Percentiles rank a stretch among this genome's conserved stretches.
Conservation (phyloP, 2,888 invertebrate species). For the Polydrusus tereticollis region DNA sequence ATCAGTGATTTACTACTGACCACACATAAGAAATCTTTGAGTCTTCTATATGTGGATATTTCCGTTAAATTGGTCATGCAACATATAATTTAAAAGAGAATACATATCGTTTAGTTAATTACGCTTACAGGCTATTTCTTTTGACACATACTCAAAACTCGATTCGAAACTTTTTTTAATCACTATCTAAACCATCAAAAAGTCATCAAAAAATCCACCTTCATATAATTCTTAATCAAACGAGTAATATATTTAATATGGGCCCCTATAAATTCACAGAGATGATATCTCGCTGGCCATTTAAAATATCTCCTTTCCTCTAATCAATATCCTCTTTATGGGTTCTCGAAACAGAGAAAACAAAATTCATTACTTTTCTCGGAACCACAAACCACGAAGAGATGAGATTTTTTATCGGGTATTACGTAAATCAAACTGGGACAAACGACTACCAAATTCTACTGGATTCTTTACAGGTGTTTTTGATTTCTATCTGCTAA, state of each 20-base stretch:
- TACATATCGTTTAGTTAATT: no score
- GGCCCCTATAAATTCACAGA: slow-evolving; percentile 32
- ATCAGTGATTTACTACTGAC: slow-evolving; percentile 29
- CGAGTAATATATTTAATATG: slow-evolving; percentile 31
- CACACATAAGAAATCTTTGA: slow-evolving; percentile 17
- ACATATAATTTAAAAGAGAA: background rate
- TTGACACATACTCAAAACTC: no score
- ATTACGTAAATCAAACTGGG: slow-evolving; percentile 50
- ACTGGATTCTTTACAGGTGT: slow-evolving; percentile 50
- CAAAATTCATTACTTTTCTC: slow-evolving; percentile 45
- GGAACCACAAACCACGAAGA: slow-evolving; percentile 30
- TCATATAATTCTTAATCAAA: background rate
- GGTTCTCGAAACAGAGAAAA: slow-evolving; percentile 48
- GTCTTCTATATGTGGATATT: background rate
- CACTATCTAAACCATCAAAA: background rate
- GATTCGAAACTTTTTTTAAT: no score
- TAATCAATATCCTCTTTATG: slow-evolving; percentile 51
- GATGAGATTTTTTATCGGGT: slow-evolving; percentile 42
- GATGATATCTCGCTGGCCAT: slow-evolving; percentile 42
- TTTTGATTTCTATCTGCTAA: slow-evolving; percentile 44
- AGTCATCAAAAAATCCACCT: background rate
- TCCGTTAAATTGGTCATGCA: background rate
- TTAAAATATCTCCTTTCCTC: slow-evolving; percentile 50
- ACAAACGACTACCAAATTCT: slow-evolving; percentile 51
- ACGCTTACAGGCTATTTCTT: no score